Conservation (phyloP, 2,797 vertebrate genomes). For the Ceyx erithaca region DNA sequence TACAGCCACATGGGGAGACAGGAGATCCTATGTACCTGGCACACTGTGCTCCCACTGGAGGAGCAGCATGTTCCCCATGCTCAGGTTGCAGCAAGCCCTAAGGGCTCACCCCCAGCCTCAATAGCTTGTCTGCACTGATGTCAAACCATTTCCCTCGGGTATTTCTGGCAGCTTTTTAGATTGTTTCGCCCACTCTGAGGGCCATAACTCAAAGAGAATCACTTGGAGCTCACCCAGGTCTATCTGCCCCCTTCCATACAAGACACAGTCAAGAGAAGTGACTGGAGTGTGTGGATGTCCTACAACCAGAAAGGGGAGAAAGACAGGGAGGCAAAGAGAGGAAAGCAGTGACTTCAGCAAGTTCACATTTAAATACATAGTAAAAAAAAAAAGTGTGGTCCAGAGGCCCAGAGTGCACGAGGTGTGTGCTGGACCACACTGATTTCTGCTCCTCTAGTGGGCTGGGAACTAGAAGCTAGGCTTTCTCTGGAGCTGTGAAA, state of each 20-base stretch:
- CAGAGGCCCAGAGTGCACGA: neutral
- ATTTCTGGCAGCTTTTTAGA: neutral
- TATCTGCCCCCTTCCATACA: neutral
- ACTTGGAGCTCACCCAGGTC: neutral
- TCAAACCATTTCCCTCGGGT: accelerated
- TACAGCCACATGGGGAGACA: accelerated
- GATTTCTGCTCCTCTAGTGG: neutral
- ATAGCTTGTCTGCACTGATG: accelerated
- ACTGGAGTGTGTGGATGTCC: neutral
- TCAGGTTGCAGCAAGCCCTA: neutral
- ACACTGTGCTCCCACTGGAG: neutral
- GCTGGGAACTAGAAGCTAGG: neutral
- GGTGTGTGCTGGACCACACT: neutral
- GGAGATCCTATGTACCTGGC: neutral
- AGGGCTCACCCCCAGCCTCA: neutral
- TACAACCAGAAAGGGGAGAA: neutral
- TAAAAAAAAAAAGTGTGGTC: neutral
- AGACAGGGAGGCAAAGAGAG: neutral
- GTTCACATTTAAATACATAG: neutral
- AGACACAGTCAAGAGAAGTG: neutral
- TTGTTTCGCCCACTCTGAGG: neutral
- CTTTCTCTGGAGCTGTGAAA: neutral
- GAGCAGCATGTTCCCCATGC: accelerated
- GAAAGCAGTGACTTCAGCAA: neutral
- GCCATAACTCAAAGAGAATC: neutral